phyloP scores from a whole-genome alignment of 2,797 vertebrate genomes.

The Darevskia mixta region DNA sequence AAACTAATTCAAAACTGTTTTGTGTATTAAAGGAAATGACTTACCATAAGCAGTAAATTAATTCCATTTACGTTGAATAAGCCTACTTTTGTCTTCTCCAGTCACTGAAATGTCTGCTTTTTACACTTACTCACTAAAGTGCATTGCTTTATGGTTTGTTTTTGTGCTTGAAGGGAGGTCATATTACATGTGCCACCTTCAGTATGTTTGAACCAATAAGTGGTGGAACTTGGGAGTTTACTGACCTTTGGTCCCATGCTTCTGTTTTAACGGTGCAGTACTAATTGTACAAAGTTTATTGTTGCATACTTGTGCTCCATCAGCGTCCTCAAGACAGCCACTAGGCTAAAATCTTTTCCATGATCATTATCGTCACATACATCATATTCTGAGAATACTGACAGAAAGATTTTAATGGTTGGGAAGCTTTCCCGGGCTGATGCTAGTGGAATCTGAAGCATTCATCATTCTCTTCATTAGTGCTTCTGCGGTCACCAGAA shows the following conservation, averaged over 20 bases:
- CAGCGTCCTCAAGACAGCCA: background rate
- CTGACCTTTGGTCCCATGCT: background rate
- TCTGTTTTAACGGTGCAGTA: background rate
- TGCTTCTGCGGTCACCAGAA: slow-evolving; percentile 11
- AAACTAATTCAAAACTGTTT: slow-evolving; percentile 2
- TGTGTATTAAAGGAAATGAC: background rate
- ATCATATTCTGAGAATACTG: slow-evolving; percentile 19
- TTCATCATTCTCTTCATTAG: slow-evolving; percentile 19
- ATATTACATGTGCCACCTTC: background rate
- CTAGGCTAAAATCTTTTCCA: background rate
- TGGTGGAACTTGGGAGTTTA: background rate
- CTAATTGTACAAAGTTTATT: background rate
- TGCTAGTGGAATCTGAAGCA: slow-evolving; percentile 14
- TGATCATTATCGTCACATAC: background rate
- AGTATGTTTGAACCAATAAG: background rate
- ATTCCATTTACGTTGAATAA: background rate
- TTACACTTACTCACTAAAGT: slow-evolving; percentile 7
- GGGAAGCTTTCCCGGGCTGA: slow-evolving; percentile 7
- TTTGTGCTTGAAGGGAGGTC: background rate
- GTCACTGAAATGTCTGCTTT: background rate
- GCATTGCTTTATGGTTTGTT: background rate
- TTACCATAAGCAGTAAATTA: background rate
- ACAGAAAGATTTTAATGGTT: background rate
- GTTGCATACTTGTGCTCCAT: background rate
- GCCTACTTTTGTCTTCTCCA: background rate